Conservation (phyloP, 2,888 invertebrate species). For the Rhamnusium bicolor region DNA sequence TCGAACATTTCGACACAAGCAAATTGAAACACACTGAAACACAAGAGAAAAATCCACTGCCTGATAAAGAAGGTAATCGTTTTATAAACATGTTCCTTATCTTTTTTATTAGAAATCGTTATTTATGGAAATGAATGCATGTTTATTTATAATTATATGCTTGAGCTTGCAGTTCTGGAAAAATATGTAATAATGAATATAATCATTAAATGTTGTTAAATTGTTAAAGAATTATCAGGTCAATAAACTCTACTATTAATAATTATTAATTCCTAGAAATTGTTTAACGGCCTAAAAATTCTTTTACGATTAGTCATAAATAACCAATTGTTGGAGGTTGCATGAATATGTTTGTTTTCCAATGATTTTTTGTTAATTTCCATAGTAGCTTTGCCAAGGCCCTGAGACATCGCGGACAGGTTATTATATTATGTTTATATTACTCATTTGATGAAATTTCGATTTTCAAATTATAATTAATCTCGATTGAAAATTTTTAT, state of each 20-base stretch:
- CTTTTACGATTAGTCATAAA: conserved; percentile 16
- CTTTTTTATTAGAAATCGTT: neutral
- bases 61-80: conserved; percentile 89
- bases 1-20: conserved; percentile 87
- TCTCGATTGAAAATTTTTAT: too few species aligned
- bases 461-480: too few species aligned
- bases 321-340: neutral
- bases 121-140: neutral
- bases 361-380: neutral
- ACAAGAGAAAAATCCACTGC: conserved; percentile 93
- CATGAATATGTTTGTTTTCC: neutral
- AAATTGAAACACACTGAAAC: conserved; percentile 93
- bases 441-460: too few species aligned
- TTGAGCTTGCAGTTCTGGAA: conserved; percentile 11
- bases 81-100: neutral
- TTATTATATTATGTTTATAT: too few species aligned
- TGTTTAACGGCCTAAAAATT: conserved; percentile 32
- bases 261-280: conserved; percentile 28
- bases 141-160: conserved; percentile 3
- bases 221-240: conserved; percentile 34
- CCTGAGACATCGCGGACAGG: neutral
- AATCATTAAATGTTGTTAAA: conserved; percentile 36
- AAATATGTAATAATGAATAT: conserved; percentile 8
- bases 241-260: conserved; percentile 37
- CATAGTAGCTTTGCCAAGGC: neutral